Percentiles rank a stretch among this genome's conserved stretches.
These are phyloP conservation scores for Coilia nasus DNA, from an alignment of 2,797 vertebrate genomes.

Conservation along the genomic window DNA sequence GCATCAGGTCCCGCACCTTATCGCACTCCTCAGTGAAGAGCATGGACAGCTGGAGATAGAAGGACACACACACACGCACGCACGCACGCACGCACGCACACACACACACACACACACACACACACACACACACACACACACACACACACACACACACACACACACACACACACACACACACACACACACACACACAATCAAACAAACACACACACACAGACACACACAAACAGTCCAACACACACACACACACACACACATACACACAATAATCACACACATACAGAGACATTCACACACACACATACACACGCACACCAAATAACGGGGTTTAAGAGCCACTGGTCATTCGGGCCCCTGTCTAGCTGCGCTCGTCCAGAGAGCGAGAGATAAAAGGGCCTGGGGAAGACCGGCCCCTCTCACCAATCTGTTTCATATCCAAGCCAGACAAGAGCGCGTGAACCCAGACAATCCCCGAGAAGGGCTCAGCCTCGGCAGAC, in stretches of 20 bases:
- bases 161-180: not conserved
- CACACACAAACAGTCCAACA: slow-evolving; percentile 18
- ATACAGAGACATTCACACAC: not conserved
- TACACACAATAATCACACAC: not conserved
- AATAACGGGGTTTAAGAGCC: not conserved
- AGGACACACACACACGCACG: slow-evolving; percentile 30
- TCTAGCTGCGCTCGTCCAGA: not conserved
- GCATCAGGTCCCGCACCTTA: slow-evolving; percentile 97
- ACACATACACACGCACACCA: slow-evolving; percentile 29
- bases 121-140: slow-evolving; percentile 14
- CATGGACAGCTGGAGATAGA: slow-evolving; percentile 88
- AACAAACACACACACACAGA: slow-evolving; percentile 23
- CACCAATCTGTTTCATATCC: slow-evolving; percentile 16
- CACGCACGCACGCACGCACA: slow-evolving; percentile 23
- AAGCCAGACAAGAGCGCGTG: not conserved
- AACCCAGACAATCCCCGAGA: not conserved
- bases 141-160: not conserved
- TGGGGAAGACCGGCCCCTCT: not conserved
- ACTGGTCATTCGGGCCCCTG: not conserved
- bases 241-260: not conserved
- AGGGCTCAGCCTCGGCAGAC: not conserved
- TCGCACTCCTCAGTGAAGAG: slow-evolving; percentile 98
- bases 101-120: slow-evolving; percentile 30
- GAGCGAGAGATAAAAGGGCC: not conserved
- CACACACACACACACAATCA: slow-evolving; percentile 24